These are phyloP conservation scores for Loripinus fragilis DNA, from an alignment of 2,888 invertebrate species.

Conservation along the genomic window DNA sequence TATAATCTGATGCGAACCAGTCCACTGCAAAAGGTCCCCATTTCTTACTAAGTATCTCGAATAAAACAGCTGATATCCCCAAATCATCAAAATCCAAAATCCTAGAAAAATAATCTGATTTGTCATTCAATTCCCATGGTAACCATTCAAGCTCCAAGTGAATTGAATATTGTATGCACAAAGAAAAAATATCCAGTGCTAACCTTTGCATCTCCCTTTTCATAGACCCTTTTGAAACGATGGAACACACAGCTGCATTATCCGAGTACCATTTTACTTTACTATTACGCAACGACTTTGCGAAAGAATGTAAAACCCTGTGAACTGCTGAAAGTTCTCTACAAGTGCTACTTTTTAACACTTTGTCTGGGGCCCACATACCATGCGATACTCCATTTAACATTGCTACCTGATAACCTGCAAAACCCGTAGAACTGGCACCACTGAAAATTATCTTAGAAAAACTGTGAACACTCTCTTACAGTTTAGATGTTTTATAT, in stretches of 20 bases:
- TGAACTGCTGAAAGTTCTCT: not conserved
- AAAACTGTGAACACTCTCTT: not conserved
- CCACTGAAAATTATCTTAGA: not conserved
- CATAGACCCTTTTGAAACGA: slow-evolving; percentile 38
- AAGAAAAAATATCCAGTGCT: slow-evolving; percentile 18
- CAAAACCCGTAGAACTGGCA: not conserved
- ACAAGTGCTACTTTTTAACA: not conserved
- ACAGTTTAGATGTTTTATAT: not conserved
- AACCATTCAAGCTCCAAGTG: not conserved
- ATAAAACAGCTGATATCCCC: not conserved
- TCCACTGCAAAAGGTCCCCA: slow-evolving; percentile 32
- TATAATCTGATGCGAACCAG: slow-evolving; percentile 32
- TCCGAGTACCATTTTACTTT: slow-evolving; percentile 7
- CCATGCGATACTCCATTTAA: not conserved
- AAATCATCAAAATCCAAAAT: not conserved
- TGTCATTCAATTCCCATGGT: not conserved
- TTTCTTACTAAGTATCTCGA: not conserved
- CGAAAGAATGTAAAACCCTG: not conserved
- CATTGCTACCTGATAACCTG: not conserved
- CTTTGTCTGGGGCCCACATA: not conserved
- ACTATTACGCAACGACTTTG: not conserved
- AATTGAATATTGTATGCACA: not conserved
- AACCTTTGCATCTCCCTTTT: slow-evolving; percentile 36
- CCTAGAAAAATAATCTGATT: not conserved
- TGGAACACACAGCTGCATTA: not conserved